phyloP scores from a whole-genome alignment of 2,888 invertebrate genomes.

The Corythucha ciliata region DNA sequence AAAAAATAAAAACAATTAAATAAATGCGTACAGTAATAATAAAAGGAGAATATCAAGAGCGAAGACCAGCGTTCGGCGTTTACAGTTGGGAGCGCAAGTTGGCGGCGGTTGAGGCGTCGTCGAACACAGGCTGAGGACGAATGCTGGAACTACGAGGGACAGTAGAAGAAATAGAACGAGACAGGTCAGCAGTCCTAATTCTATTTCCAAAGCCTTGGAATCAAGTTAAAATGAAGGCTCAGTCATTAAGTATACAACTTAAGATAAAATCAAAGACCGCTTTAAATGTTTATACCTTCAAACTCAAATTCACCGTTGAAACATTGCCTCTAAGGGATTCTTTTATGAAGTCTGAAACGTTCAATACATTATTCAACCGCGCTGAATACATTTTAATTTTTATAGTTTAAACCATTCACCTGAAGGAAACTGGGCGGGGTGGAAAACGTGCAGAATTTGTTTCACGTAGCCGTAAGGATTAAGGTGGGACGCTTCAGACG shows the following conservation, averaged over 20 bases:
- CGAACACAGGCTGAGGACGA: conserved; percentile 46
- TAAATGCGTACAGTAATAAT: conserved; percentile 42
- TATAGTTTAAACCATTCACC: conserved; percentile 18
- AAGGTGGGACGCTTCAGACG: conserved; percentile 2
- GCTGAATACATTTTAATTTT: too few species aligned
- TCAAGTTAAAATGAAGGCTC: background rate
- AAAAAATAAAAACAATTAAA: background rate
- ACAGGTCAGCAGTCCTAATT: conserved; percentile 57
- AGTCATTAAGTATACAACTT: too few species aligned
- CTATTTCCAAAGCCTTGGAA: conserved; percentile 59
- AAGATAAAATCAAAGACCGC: too few species aligned
- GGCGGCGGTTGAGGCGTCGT: conserved; percentile 33
- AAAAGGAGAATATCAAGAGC: conserved; percentile 43
- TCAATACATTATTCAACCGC: too few species aligned
- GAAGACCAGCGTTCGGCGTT: conserved; percentile 39
- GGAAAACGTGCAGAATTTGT: conserved; percentile 23
- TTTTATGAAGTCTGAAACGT: background rate
- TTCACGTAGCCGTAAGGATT: conserved; percentile 29
- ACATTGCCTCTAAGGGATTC: too few species aligned
- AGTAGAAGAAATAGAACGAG: conserved; percentile 54
- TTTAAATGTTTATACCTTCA: too few species aligned
- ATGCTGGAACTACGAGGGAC: conserved; percentile 55
- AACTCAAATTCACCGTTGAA: too few species aligned
- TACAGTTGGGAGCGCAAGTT: conserved; percentile 39
- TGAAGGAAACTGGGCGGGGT: conserved; percentile 24